Evolutionary conservation across 1,140 invertebrate species (phyloP).

Genomic region (Nasonia longicornis): DNA sequence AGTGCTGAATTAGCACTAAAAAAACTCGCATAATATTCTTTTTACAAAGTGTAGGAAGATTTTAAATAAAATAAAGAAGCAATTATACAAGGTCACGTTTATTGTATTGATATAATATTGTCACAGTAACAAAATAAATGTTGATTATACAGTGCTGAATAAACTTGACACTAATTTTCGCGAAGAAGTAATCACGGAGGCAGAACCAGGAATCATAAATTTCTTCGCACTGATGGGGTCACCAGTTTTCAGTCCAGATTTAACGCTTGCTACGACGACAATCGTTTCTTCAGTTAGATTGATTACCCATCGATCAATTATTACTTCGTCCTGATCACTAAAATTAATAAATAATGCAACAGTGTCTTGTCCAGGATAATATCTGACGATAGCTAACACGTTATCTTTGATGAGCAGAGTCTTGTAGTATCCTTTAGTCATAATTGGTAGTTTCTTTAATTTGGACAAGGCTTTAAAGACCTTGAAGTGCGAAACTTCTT

Average conservation of each 20-base stretch:
- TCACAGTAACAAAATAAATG: neutral
- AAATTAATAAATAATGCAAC: slow-evolving; percentile 26
- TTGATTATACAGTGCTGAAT: neutral
- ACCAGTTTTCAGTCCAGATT: slow-evolving; percentile 42
- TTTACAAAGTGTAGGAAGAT: neutral
- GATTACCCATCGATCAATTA: slow-evolving; percentile 47
- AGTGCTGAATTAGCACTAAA: neutral
- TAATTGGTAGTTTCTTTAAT: slow-evolving; percentile 58
- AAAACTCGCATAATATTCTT: neutral
- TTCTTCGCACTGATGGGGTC: slow-evolving; percentile 31
- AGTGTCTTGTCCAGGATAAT: neutral
- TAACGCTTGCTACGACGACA: slow-evolving; percentile 47
- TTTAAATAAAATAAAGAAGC: neutral
- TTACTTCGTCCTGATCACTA: slow-evolving; percentile 11
- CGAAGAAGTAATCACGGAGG: slow-evolving; percentile 46
- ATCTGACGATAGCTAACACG: slow-evolving; percentile 9
- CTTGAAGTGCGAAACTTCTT: slow-evolving; percentile 62
- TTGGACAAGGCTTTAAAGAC: slow-evolving; percentile 67
- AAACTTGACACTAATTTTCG: neutral
- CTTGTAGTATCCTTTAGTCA: slow-evolving; percentile 61
- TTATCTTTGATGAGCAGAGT: slow-evolving; percentile 55
- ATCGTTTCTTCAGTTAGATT: slow-evolving; percentile 48
- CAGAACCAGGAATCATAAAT: slow-evolving; percentile 46
- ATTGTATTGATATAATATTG: neutral
- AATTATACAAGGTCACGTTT: neutral